A percentile compares a stretch with the other conserved stretches of the same genome.
Conservation (phyloP, 2,113 vertebrate genomes). For the Micromys minutus region DNA sequence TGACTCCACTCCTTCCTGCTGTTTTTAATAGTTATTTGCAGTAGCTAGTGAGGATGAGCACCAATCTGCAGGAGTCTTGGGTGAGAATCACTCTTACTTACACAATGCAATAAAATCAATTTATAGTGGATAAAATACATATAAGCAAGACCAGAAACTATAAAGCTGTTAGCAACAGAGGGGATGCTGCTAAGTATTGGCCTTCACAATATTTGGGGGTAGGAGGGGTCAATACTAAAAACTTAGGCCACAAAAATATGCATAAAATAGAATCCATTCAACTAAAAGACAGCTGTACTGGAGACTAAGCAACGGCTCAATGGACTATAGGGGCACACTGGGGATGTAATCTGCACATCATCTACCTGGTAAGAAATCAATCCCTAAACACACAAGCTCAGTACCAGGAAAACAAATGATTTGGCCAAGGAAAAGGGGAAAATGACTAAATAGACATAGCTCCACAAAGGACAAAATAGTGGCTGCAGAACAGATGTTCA, state of each 20-base stretch:
- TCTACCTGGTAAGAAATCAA: not conserved
- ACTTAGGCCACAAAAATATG: not conserved
- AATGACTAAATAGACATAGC: too few species aligned
- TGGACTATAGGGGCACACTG: not conserved
- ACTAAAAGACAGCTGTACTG: not conserved
- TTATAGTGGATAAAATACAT: not conserved
- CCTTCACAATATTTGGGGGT: not conserved
- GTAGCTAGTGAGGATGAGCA: too few species aligned
- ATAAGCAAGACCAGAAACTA: not conserved
- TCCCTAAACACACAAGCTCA: not conserved
- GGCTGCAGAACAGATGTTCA: not conserved
- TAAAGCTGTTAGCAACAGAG: not conserved
- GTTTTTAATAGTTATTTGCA: not conserved
- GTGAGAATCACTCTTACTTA: not conserved
- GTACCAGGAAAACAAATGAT: not conserved
- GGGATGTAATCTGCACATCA: not conserved
- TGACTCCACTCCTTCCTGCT: not conserved
- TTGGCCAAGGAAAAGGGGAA: not conserved
- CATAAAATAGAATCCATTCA: too few species aligned
- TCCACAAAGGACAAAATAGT: not conserved
- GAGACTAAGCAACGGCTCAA: too few species aligned
- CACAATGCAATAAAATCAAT: too few species aligned
- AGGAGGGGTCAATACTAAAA: not conserved
- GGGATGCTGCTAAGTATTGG: too few species aligned
- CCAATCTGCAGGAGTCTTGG: not conserved